Conservation (phyloP, 2,888 invertebrate genomes). For the Sarcophaga rosellei region DNA sequence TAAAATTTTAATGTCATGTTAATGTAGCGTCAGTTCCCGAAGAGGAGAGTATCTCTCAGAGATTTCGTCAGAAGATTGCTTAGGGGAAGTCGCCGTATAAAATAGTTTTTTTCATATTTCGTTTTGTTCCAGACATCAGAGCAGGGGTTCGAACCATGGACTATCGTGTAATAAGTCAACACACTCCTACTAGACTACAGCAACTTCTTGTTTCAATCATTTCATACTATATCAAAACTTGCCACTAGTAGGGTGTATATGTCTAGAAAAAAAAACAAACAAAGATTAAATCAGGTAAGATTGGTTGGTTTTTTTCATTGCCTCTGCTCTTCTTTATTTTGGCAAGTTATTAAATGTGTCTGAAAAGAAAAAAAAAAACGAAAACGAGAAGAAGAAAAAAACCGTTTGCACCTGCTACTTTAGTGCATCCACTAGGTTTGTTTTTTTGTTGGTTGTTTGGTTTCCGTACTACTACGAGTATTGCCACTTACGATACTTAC, state of each 20-base stretch:
- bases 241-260: conserved; percentile 8
- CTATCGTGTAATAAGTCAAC: too few relatives aligned
- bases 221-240: background rate
- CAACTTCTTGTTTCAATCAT: too few relatives aligned
- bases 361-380: conserved; percentile 15
- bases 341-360: conserved; percentile 31
- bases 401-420: conserved; percentile 56
- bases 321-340: conserved; percentile 8
- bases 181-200: too few relatives aligned
- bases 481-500: background rate
- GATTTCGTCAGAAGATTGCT: too few relatives aligned
- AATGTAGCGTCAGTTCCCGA: too few relatives aligned
- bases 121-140: too few relatives aligned
- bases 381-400: background rate
- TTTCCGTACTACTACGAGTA: background rate
- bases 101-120: too few relatives aligned
- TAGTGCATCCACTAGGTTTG: background rate
- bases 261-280: conserved; percentile 1
- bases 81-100: too few relatives aligned
- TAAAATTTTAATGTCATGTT: too few relatives aligned
- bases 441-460: background rate
- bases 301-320: conserved; percentile 33
- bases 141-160: too few relatives aligned
- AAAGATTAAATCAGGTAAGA: conserved; percentile 66
- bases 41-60: too few relatives aligned